Evolutionary conservation across 2,113 vertebrate genomes (phyloP).

Genomic region (Podarcis raffonei): DNA sequence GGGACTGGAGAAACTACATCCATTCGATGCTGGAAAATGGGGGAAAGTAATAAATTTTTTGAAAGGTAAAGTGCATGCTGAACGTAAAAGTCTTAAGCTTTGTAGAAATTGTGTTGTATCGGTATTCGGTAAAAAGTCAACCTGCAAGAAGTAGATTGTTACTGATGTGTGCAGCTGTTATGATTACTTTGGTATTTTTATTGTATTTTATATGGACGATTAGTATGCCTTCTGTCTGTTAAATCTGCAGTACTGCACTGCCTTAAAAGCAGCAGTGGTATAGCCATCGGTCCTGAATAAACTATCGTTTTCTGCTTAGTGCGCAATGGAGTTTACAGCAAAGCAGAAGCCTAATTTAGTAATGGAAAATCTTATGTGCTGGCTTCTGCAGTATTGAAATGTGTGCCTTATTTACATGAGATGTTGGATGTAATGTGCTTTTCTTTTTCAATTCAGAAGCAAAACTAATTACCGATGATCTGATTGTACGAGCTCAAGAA

Average conservation of each 20-base stretch:
- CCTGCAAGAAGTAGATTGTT: neutral
- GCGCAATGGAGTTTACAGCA: neutral
- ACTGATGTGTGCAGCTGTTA: neutral
- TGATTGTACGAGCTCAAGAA: slow-evolving; percentile 87
- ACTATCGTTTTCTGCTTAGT: neutral
- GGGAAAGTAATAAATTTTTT: slow-evolving; percentile 93
- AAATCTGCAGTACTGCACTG: neutral
- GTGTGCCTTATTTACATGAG: neutral
- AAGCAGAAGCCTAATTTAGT: neutral
- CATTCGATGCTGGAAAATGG: slow-evolving; percentile 96
- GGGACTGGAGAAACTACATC: slow-evolving; percentile 95
- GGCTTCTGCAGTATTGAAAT: neutral
- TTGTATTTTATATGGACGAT: neutral
- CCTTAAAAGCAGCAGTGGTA: neutral
- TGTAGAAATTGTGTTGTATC: neutral
- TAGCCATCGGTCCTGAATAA: too few species aligned
- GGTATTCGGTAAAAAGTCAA: neutral
- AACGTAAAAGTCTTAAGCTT: neutral
- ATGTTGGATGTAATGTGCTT: slow-evolving; percentile 35
- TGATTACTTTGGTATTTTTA: neutral
- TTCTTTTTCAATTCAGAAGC: slow-evolving; percentile 83
- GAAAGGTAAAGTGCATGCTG: slow-evolving; percentile 82
- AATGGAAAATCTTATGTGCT: neutral
- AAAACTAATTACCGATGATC: slow-evolving; percentile 86
- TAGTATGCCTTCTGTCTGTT: neutral